phyloP scores from a whole-genome alignment of 2,113 vertebrate genomes.

The Butorides virescens region DNA sequence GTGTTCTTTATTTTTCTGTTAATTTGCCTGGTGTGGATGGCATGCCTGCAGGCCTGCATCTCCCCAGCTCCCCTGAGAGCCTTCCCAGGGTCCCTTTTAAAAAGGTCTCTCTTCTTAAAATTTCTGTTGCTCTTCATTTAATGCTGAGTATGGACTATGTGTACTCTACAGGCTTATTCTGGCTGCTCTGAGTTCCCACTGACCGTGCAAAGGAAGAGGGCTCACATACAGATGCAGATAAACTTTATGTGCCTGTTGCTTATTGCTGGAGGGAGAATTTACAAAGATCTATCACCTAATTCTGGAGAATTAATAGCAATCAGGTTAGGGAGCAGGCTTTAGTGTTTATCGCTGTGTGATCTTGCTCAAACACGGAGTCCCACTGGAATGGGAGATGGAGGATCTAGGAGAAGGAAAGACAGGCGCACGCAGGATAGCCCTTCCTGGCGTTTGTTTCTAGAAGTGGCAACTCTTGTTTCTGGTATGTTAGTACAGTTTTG shows the following conservation, averaged over 20 bases:
- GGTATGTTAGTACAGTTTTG: neutral
- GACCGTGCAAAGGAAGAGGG: neutral
- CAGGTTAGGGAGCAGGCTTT: neutral
- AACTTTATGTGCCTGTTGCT: neutral
- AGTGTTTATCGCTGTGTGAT: neutral
- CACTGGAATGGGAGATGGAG: neutral
- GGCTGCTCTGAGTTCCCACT: neutral
- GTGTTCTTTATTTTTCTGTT: neutral
- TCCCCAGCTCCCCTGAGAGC: neutral
- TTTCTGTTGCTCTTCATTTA: neutral
- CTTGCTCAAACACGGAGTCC: neutral
- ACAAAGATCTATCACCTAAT: neutral
- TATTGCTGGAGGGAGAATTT: neutral
- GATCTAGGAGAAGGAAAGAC: neutral
- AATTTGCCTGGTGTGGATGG: neutral
- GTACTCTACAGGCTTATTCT: neutral
- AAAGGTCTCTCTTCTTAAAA: neutral
- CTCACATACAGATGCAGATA: neutral
- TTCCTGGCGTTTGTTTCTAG: neutral
- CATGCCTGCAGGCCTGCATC: neutral
- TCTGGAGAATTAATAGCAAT: neutral
- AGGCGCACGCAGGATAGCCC: fast-evolving
- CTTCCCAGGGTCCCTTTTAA: neutral
- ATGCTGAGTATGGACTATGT: fast-evolving
- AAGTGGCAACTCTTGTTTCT: neutral